phyloP scores from a whole-genome alignment of 2,113 vertebrate species.

The Pygoscelis antarcticus region DNA sequence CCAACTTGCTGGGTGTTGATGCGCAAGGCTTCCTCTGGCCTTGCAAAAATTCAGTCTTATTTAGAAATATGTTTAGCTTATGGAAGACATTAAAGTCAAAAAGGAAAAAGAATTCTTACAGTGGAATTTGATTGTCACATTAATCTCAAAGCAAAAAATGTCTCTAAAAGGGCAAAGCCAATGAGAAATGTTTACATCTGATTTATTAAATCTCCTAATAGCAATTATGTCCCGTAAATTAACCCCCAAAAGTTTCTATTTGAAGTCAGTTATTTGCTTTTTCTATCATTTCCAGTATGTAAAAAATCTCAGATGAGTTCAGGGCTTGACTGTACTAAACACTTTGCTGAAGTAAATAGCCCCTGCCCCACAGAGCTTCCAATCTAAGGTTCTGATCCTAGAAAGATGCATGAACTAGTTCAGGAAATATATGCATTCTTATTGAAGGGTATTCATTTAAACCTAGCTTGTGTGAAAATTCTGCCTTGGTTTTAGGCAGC shows the following conservation, averaged over 20 bases:
- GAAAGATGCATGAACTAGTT: background rate
- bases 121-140: constrained; percentile 56
- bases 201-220: constrained; percentile 48
- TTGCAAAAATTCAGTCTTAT: constrained; percentile 69
- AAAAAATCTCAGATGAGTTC: background rate
- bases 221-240: constrained; percentile 38
- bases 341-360: background rate
- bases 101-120: constrained; percentile 22
- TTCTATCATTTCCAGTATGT: background rate
- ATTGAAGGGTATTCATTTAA: background rate
- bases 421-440: background rate
- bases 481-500: background rate
- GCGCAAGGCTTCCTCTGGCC: constrained; percentile 66
- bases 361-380: background rate
- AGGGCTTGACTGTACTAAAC: background rate
- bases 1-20: constrained; percentile 52
- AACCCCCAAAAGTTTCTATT: constrained; percentile 14
- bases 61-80: constrained; percentile 76
- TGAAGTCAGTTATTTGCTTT: background rate
- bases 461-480: background rate
- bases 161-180: constrained; percentile 45
- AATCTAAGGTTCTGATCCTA: background rate
- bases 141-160: constrained; percentile 58
- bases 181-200: constrained; percentile 32
- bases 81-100: constrained; percentile 67